These are phyloP conservation scores for Dasyornis broadbenti DNA, from an alignment of 2,113 vertebrate species.

Conservation along the genomic window DNA sequence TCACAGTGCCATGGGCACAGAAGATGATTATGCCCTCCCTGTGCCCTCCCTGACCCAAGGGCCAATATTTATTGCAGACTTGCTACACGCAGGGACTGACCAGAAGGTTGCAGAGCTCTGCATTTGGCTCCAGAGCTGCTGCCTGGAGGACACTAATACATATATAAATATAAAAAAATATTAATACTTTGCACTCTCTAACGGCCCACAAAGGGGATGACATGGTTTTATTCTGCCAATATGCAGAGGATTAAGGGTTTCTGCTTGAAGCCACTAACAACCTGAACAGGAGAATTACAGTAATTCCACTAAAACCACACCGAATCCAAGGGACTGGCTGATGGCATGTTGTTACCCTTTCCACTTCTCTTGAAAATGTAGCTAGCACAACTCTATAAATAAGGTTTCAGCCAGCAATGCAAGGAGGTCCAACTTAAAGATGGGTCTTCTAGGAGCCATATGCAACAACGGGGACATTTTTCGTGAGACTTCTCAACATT, in stretches of 20 bases:
- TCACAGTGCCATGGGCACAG: not conserved
- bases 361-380: not conserved
- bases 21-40: accelerated
- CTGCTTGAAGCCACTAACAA: conserved; percentile 26
- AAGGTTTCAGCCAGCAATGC: not conserved
- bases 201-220: not conserved
- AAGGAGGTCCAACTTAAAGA: not conserved
- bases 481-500: not conserved
- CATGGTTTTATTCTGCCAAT: conserved; percentile 42
- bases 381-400: not conserved
- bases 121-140: not conserved
- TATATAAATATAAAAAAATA: not conserved
- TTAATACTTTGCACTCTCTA: not conserved
- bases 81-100: not conserved
- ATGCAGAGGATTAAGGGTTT: conserved; percentile 47
- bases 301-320: conserved; percentile 36
- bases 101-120: not conserved
- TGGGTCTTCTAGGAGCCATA: not conserved
- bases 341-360: not conserved
- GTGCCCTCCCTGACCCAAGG: not conserved
- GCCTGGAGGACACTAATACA: not conserved
- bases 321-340: not conserved
- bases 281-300: conserved; percentile 39
- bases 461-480: not conserved
- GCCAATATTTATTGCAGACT: not conserved